Evolutionary conservation across 2,888 invertebrate genomes (phyloP), one percentile per base, ranked within the genome.

Genomic region (Tinea trinotella): DNA sequence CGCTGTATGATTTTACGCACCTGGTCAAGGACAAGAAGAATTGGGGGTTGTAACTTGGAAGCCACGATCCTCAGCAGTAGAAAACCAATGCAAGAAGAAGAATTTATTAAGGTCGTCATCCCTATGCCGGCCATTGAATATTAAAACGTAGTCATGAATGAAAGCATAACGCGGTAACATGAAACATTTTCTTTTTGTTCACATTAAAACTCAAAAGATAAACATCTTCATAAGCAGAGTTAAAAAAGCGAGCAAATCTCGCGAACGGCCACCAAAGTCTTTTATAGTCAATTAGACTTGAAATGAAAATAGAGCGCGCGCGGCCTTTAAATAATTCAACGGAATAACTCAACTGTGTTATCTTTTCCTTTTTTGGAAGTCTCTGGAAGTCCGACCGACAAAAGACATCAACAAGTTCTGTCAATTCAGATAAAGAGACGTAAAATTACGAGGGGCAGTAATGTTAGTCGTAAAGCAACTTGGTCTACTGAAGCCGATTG

Each of bases 371-470:
- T 53, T 55, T 55, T 57, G 55, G 53, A 56, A 58, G 54, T 40
- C 20, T 4, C 19, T 22, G 19, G 56, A 64, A 66, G 61, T 67
- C 64, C 59, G 61, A 65, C 64, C 59, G 61, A 65, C 67, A 64
- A 68, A 77, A 78, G 77, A 73, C 77, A 76, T 74, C 74, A 70
- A 66, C 67, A 76, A 78, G 70, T 80, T 74, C 70, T 71, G 73
- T 68, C 72, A 69, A 74, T 76, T 70, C 68, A 76, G 78, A 78
- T 79, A 81, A 78, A 77, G 77, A 74, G 75, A 77, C 70, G 73
- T 76, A 72, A 80, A 77, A 78, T 79, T 75, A 78, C 72, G 72
- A 72, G 68, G 68, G 68, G 70, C 73, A 72, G 71, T 76, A 69
- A 78, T 70, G 70, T 66, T 63, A 66, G 69, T 62, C 66, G 67